Evolutionary conservation across 2,113 vertebrate genomes (phyloP).

Genomic region (Daphoenositta chrysoptera): DNA sequence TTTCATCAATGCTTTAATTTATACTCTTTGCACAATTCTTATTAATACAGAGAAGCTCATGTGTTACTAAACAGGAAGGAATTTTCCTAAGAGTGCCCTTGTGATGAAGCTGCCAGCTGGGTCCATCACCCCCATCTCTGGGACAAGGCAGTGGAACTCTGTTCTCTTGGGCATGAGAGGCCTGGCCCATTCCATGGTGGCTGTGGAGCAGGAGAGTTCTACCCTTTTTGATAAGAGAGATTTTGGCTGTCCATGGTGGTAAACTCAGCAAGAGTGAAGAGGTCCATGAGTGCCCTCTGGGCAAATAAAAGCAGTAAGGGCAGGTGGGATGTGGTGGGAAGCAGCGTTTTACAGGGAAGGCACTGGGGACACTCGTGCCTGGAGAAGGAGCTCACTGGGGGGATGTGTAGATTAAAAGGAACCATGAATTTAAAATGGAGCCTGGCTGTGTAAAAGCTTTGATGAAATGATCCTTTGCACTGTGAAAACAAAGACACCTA

Average conservation of each 20-base stretch:
- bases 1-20: background rate
- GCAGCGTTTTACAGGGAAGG: background rate
- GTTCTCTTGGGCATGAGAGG: rapidly evolving
- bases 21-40: background rate
- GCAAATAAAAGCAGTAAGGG: background rate
- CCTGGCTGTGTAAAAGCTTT: background rate
- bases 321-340: background rate
- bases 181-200: background rate
- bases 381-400: background rate
- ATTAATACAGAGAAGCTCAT: background rate
- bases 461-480: background rate
- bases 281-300: background rate
- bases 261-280: background rate
- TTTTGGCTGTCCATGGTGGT: background rate
- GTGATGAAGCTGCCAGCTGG: background rate
- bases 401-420: background rate
- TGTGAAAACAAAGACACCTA: background rate
- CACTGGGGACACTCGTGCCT: background rate
- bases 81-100: background rate
- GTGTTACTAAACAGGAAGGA: background rate
- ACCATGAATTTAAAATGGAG: background rate
- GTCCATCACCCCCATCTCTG: background rate
- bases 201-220: background rate
- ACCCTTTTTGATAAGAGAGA: background rate
- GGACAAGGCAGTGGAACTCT: background rate